Conservation (phyloP, 2,113 vertebrate species). For the Myrmophylax atrothorax region DNA sequence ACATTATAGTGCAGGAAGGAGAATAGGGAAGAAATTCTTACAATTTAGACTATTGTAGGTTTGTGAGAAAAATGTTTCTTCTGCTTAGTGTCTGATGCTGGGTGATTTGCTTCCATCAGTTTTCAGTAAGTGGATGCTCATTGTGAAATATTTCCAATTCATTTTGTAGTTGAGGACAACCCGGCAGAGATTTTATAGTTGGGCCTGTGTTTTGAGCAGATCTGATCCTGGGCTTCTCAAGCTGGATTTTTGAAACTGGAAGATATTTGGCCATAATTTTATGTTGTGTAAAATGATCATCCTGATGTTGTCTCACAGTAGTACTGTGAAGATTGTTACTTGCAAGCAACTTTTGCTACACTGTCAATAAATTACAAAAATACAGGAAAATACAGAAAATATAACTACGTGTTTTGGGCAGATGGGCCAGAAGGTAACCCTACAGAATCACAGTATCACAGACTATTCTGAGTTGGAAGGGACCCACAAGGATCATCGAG, state of each 20-base stretch:
- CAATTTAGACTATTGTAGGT: not conserved
- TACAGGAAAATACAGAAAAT: not conserved
- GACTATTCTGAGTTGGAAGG: no score
- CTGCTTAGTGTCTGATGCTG: not conserved
- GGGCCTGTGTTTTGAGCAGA: not conserved
- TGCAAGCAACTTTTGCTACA: not conserved
- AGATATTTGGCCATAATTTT: not conserved
- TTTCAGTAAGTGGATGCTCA: not conserved
- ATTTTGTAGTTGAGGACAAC: not conserved
- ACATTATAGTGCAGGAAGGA: not conserved
- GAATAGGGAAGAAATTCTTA: not conserved
- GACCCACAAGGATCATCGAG: no score
- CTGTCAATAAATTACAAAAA: not conserved
- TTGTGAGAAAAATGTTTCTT: not conserved
- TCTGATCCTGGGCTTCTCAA: not conserved
- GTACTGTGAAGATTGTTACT: not conserved
- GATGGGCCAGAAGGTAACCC: not conserved
- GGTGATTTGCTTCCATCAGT: not conserved
- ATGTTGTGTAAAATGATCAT: not conserved
- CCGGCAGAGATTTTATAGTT: not conserved
- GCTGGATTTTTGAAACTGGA: not conserved
- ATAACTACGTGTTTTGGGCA: fast-evolving
- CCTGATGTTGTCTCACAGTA: not conserved
- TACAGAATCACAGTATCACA: not conserved
- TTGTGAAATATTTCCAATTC: not conserved